phyloP scores from a whole-genome alignment of 2,888 invertebrate genomes.

The Sesia apiformis region DNA sequence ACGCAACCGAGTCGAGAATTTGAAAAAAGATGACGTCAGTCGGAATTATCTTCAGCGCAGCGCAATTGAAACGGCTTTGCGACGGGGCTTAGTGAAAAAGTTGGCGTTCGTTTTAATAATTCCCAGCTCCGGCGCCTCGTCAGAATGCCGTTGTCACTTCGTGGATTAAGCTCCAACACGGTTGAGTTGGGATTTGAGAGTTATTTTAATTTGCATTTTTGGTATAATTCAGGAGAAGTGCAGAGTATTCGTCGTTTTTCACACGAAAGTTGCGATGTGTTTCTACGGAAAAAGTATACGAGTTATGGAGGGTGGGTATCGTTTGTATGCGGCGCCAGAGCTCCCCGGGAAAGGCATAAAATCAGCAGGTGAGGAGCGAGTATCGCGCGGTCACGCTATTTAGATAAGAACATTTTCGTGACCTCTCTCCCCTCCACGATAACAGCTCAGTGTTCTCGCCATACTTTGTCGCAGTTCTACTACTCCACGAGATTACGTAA shows the following conservation, averaged over 20 bases:
- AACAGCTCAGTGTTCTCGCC: constrained; percentile 29
- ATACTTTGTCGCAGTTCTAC: background rate
- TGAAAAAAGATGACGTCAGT: constrained; percentile 74
- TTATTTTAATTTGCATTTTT: constrained; percentile 73
- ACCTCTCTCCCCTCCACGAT: constrained; percentile 45
- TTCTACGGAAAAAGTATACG: constrained; percentile 42
- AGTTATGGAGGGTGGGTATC: constrained; percentile 34
- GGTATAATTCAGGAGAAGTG: constrained; percentile 44
- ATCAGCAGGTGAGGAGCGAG: constrained; percentile 58
- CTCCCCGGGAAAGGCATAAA: constrained; percentile 63
- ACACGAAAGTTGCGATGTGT: constrained; percentile 29
- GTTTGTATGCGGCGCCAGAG: constrained; percentile 56
- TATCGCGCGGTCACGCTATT: constrained; percentile 66
- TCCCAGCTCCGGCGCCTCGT: constrained; percentile 74
- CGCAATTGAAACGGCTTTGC: constrained; percentile 75
- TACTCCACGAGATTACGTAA: constrained; percentile 13
- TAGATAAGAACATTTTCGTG: constrained; percentile 63
- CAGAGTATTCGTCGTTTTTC: constrained; percentile 26
- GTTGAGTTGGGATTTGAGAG: constrained; percentile 71
- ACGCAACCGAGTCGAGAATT: constrained; percentile 68
- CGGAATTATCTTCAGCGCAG: constrained; percentile 74
- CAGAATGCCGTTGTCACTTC: constrained; percentile 75
- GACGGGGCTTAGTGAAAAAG: constrained; percentile 73
- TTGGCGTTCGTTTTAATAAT: constrained; percentile 76
- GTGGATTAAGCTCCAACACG: constrained; percentile 73